A percentile compares a stretch with the other conserved stretches of the same genome.
Evolutionary conservation across 2,797 vertebrate genomes (phyloP).

Genomic region (Liasis olivaceus): DNA sequence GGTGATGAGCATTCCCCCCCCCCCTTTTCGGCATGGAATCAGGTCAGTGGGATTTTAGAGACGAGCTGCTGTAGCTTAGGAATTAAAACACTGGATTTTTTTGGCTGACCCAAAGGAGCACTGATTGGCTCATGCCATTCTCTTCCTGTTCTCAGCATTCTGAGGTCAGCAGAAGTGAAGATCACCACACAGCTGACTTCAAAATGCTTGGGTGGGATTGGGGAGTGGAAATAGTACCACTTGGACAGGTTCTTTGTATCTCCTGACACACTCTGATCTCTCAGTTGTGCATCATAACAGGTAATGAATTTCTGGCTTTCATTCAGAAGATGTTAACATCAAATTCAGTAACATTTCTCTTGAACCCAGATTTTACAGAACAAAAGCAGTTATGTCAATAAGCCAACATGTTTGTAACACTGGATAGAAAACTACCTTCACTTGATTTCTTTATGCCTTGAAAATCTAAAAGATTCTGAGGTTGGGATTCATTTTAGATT

Average conservation of each 20-base stretch:
- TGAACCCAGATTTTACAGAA: background rate
- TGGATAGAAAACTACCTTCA: background rate
- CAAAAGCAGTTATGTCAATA: background rate
- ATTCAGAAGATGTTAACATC: background rate
- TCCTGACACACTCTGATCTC: background rate
- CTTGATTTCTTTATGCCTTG: background rate
- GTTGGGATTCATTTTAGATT: background rate
- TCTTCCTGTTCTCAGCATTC: background rate
- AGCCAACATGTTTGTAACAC: background rate
- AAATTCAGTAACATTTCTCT: background rate
- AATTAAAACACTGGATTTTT: background rate
- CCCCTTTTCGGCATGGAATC: background rate
- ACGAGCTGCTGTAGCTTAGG: background rate
- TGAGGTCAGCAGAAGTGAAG: background rate
- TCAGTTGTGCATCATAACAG: background rate
- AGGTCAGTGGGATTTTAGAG: background rate
- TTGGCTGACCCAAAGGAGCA: background rate
- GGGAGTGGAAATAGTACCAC: background rate
- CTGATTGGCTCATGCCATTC: background rate
- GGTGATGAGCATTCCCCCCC: background rate
- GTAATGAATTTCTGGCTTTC: background rate
- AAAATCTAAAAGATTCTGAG: background rate
- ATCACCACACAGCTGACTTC: background rate
- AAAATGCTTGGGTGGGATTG: background rate
- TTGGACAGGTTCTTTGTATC: background rate